A percentile compares a stretch with the other conserved stretches of the same genome.
These are phyloP conservation scores for Drosophila subsilvestris DNA, from an alignment of 2,888 invertebrate species.

Conservation along the genomic window DNA sequence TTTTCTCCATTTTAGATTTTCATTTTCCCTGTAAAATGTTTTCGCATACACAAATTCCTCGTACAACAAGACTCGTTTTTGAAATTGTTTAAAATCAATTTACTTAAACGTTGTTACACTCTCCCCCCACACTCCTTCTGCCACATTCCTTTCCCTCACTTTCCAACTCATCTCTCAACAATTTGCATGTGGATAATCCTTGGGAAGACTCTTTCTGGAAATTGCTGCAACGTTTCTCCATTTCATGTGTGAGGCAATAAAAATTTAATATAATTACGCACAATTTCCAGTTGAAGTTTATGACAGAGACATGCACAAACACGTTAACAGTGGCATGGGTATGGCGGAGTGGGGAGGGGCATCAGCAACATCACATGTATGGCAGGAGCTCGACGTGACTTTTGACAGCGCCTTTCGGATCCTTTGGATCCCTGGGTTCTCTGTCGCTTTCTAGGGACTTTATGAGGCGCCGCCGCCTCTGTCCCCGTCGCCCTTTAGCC, in stretches of 20 bases:
- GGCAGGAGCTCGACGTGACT: constrained; percentile 42
- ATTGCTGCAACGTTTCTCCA: constrained; percentile 62
- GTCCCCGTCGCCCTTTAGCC: constrained; percentile 35
- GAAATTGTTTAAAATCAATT: constrained; percentile 44
- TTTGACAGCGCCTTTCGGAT: constrained; percentile 32
- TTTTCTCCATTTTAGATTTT: not conserved
- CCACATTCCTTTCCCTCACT: not conserved
- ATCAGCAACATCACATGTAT: constrained; percentile 13
- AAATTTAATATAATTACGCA: constrained; percentile 80
- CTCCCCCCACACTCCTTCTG: not conserved
- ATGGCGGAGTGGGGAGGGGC: not conserved
- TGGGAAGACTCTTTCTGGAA: constrained; percentile 36
- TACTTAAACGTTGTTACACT: constrained; percentile 9
- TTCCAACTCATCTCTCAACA: constrained; percentile 2
- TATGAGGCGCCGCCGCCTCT: constrained; percentile 60
- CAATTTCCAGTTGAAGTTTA: constrained; percentile 77
- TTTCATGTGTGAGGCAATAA: constrained; percentile 67
- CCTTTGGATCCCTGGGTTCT: constrained; percentile 18
- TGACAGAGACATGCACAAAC: constrained; percentile 50
- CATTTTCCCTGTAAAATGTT: not conserved
- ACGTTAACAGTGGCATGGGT: constrained; percentile 6
- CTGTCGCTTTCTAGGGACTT: constrained; percentile 61
- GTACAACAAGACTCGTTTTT: not conserved
- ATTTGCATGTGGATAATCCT: constrained; percentile 41
- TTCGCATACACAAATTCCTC: not conserved